Base-by-base conservation (phyloP, 2,113 vertebrate genomes). In the Athene cunicularia region DNA sequence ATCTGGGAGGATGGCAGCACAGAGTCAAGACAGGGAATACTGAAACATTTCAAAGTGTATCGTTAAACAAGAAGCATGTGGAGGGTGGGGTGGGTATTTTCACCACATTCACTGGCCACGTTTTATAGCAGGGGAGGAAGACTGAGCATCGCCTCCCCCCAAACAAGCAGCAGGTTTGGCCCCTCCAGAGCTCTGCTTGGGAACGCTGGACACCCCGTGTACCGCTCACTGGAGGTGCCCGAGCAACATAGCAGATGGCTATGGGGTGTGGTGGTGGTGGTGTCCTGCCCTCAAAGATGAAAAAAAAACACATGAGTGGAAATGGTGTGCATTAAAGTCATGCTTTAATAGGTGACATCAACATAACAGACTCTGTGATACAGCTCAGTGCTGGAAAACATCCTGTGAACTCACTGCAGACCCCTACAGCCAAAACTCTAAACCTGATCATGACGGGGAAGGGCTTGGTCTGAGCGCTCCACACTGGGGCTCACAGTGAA, bases 331-430 rank as follows among this genome's bases (percentile, higher is more conserved):
- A 82, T 39, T 75, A 1, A 97, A 96, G n/a, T 96, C 95, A 94
- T 97, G 96, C 95, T 97, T 97, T 97, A 97, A 97, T 97, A 93
- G 75, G 71, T 24, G 52, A 86, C 58, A 89, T 80, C 18, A 93
- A 80, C 2, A 1, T 5, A 84, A 93, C 41, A 86, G 43, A 80
- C 30, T 52, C 71, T 13, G 26, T 27, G 32, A 83, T 81, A 94
- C 92, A 96, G 76, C 76, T 94, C 73, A 77, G 50, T 41, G 83
- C 91, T 62, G 70, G 68, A 85, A 68, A 92, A 95, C 47, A 87
- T 20, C 50, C 64, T 32, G 45, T 30, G 50, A 94, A 71, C 73
- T 76, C 68, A 49, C 50, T n/a, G 47, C 62, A 39, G 89, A 91
- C 76, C 75, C 58, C 73, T 43, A 72, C 64, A 76, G 86, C 64